Percentiles rank a stretch among this genome's conserved stretches.
phyloP scores from a whole-genome alignment of 2,888 invertebrate genomes.

The Chorisops tibialis region DNA sequence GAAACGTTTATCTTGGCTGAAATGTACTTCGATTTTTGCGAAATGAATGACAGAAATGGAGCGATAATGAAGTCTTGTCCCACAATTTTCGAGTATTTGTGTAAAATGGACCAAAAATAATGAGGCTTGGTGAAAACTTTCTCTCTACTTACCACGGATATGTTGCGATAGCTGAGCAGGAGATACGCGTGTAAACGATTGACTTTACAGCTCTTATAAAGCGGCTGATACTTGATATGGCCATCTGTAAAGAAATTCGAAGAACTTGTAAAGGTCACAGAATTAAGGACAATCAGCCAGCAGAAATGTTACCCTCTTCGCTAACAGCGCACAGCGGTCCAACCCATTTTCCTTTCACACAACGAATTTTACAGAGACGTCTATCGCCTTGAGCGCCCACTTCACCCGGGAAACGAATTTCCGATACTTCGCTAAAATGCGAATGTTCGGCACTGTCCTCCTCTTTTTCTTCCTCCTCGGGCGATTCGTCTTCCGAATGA shows the following conservation, averaged over 20 bases:
- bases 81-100: too few relatives aligned
- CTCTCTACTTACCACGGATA: conserved; percentile 65
- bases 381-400: conserved; percentile 71
- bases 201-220: conserved; percentile 70
- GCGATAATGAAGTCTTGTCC: too few relatives aligned
- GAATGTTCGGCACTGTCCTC: conserved; percentile 48
- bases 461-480: conserved; percentile 49
- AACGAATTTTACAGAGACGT: conserved; percentile 78
- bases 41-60: too few relatives aligned
- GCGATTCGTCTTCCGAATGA: conserved; percentile 47
- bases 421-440: conserved; percentile 51
- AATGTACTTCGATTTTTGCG: too few relatives aligned
- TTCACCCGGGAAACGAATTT: conserved; percentile 66
- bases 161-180: conserved; percentile 70
- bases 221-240: conserved; percentile 66
- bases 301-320: conserved; percentile 62
- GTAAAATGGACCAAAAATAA: too few relatives aligned
- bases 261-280: neutral
- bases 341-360: conserved; percentile 80
- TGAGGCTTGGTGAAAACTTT: too few relatives aligned
- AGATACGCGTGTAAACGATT: conserved; percentile 67
- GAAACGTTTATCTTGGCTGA: too few relatives aligned
- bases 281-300: neutral
- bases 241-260: conserved; percentile 57
- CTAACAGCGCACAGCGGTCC: conserved; percentile 72